Evolutionary conservation across 2,797 vertebrate genomes (phyloP).

Genomic region (Neostethus bicornis): DNA sequence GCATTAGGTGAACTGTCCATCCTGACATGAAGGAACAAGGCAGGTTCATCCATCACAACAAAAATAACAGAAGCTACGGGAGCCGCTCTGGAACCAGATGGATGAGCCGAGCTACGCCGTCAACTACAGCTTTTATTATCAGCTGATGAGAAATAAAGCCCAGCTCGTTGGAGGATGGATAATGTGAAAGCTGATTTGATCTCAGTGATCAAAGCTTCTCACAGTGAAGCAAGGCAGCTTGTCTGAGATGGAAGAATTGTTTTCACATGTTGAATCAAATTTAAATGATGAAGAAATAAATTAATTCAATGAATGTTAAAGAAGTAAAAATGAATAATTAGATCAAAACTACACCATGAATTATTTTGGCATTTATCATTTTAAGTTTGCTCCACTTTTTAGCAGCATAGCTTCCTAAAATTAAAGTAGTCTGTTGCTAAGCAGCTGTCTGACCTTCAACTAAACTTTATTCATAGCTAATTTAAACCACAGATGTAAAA

Average conservation of each 20-base stretch:
- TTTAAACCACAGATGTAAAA: too few species aligned
- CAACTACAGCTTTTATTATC: slow-evolving; percentile 41
- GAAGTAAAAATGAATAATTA: neutral
- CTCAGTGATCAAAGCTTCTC: slow-evolving; percentile 15
- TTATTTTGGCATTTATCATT: neutral
- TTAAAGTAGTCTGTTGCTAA: slow-evolving; percentile 5
- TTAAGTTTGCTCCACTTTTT: neutral
- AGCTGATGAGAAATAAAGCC: slow-evolving; percentile 38
- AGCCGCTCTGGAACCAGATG: slow-evolving; percentile 38
- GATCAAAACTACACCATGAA: neutral
- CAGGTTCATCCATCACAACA: slow-evolving; percentile 46
- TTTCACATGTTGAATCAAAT: neutral
- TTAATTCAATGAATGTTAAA: neutral
- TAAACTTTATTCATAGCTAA: too few species aligned
- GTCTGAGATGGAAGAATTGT: slow-evolving; percentile 3
- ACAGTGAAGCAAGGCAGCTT: slow-evolving; percentile 6
- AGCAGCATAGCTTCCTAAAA: neutral
- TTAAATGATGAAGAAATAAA: neutral
- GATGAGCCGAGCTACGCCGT: slow-evolving; percentile 31
- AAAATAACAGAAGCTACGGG: slow-evolving; percentile 37
- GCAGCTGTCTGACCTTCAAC: slow-evolving; percentile 14
- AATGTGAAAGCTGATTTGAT: slow-evolving; percentile 32
- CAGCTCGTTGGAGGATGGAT: slow-evolving; percentile 18
- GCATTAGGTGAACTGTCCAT: slow-evolving; percentile 38
- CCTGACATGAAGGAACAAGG: slow-evolving; percentile 13